phyloP scores from a whole-genome alignment of 2,113 vertebrate species.

The Pontoporia blainvillei region DNA sequence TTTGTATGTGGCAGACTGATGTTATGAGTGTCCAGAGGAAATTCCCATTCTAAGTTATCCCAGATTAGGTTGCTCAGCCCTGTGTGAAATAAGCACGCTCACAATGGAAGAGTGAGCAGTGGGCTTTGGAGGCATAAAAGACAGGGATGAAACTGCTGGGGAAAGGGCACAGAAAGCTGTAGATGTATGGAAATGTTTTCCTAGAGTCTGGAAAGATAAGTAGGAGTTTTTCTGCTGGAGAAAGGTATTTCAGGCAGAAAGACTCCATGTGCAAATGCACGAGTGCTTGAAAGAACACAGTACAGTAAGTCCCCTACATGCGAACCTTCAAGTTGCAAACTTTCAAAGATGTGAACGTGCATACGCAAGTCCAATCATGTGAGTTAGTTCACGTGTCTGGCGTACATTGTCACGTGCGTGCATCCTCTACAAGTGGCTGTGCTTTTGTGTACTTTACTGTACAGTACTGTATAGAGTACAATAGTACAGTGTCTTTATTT shows the following conservation, averaged over 20 bases:
- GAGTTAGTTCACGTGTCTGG: background rate
- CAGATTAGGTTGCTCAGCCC: background rate
- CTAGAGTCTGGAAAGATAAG: background rate
- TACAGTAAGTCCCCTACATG: background rate
- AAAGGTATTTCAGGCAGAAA: background rate
- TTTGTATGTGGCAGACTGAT: background rate
- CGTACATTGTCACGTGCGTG: background rate
- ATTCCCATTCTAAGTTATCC: background rate
- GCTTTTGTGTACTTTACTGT: background rate
- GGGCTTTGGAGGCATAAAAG: background rate
- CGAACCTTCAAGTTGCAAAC: background rate
- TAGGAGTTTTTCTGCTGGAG: background rate
- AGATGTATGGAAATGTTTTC: conserved; percentile 1
- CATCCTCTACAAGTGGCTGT: background rate
- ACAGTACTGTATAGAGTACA: background rate
- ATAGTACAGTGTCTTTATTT: background rate
- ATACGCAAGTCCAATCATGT: background rate
- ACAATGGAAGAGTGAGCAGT: background rate
- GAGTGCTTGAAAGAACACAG: background rate
- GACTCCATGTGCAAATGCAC: background rate
- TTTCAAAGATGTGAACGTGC: background rate
- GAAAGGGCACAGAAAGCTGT: background rate
- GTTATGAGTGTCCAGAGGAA: background rate
- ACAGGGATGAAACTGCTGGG: background rate
- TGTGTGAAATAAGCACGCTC: background rate